Base-by-base conservation (phyloP, 2,797 vertebrate species). In the Oryzias sinensis region DNA sequence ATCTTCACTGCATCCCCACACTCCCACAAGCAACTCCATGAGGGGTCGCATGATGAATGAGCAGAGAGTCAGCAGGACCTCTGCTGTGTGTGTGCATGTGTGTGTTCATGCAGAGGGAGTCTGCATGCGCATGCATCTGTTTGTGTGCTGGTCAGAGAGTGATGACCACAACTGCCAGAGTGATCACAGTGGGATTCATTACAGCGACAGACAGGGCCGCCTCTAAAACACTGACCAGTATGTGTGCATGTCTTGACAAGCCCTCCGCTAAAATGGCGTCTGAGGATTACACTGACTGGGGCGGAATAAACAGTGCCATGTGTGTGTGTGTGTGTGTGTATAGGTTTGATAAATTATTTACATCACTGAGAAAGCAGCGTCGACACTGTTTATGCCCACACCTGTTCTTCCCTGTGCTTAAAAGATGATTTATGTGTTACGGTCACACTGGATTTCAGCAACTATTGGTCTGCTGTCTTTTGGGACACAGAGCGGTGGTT, bases 351-450 rank as follows among this genome's bases (percentile, higher is more conserved):
- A 95, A 96, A 99, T 98, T 96, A 98, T 99, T 99, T 98, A 97
- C 95, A 94, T 94, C 92, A 82, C 64, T 90, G 87, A 92, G 91
- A 93, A 92, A 90, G 94, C 94, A 94, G 94, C 86, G 84, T 92
- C 92, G 91, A 94, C 94, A 94, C 95, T 90, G 88, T 97, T 97
- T 97, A 97, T 95, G 95, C 91, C 87, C 82, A 89, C 95, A 91
- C 93, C 95, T 93, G 94, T 93, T 85, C 90, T 89, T 91, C 90
- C 93, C 93, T 88, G 95, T 93, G 94, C 79, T 95, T 98, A 96
- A 97, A 99, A 97, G 94, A 97, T 98, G 97, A 98, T 99, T 98
- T 98, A 99, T 98, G 94, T 92, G 91, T 90, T 92, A 91, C 92
- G 92, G 93, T 90, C 93, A 92, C 93, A 94, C 94, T 90, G 95